phyloP scores from a whole-genome alignment of 2,888 invertebrate genomes.

The Julus scanicus region DNA sequence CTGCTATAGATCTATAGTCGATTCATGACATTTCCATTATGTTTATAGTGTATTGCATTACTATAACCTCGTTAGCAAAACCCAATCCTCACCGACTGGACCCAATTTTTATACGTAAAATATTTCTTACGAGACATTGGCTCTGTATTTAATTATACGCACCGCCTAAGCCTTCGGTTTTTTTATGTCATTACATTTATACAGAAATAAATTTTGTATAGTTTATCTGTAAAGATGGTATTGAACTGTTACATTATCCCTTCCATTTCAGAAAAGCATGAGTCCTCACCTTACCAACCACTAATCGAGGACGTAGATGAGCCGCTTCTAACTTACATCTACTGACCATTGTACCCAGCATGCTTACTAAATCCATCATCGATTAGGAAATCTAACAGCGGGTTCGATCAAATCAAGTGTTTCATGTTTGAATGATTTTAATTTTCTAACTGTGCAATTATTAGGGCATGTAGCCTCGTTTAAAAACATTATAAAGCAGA shows the following conservation, averaged over 20 bases:
- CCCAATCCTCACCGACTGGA: too few species aligned
- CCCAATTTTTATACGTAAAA: too few species aligned
- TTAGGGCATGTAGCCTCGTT: background rate
- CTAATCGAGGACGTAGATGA: background rate
- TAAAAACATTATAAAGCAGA: too few species aligned
- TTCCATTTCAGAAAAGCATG: background rate
- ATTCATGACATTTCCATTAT: background rate
- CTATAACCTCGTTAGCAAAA: too few species aligned
- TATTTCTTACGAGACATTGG: too few species aligned
- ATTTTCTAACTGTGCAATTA: background rate
- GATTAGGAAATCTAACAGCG: background rate
- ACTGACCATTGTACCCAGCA: background rate
- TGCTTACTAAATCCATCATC: background rate
- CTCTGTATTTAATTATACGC: too few species aligned
- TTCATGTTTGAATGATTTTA: background rate
- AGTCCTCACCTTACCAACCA: background rate
- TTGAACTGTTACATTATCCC: background rate
- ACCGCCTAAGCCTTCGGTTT: too few species aligned
- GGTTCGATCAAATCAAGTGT: background rate
- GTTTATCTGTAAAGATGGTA: background rate
- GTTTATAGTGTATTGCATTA: too few species aligned
- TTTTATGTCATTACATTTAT: too few species aligned
- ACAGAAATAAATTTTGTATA: background rate
- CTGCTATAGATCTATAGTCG: background rate
- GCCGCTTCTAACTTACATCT: background rate